Evolutionary conservation across 2,888 invertebrate species (phyloP).

Genomic region (Gasteruption jaculator): DNA sequence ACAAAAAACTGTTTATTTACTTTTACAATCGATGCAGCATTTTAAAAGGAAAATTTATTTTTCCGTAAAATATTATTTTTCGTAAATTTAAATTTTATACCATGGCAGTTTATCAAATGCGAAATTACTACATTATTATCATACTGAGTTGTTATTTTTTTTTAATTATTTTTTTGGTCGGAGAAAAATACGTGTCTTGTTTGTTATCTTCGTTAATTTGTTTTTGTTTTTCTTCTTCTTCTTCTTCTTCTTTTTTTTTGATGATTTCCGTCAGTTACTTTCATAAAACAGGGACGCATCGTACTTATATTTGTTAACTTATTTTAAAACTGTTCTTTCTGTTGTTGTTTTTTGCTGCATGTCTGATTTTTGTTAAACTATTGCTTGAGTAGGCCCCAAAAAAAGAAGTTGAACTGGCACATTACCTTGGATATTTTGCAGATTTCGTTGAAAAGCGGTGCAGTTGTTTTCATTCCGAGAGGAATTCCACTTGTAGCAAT

Average conservation of each 20-base stretch:
- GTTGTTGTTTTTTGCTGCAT: conserved; percentile 28
- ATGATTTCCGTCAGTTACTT: conserved; percentile 32
- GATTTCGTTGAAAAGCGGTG: conserved; percentile 42
- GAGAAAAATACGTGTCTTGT: conserved; percentile 28
- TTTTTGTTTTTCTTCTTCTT: conserved; percentile 25
- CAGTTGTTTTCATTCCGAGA: conserved; percentile 36
- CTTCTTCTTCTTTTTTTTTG: conserved; percentile 27
- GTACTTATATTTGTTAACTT: conserved; percentile 36
- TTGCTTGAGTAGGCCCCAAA: conserved; percentile 48
- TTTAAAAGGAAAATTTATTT: neutral
- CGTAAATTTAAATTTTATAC: conserved; percentile 29
- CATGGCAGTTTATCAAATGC: conserved; percentile 47
- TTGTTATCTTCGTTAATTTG: too few species aligned
- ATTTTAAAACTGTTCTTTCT: conserved; percentile 42
- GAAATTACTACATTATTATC: conserved; percentile 41
- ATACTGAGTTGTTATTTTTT: too few species aligned
- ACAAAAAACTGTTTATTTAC: too few species aligned
- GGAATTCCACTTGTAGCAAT: conserved; percentile 31
- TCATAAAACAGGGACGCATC: conserved; percentile 45
- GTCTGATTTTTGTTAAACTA: conserved; percentile 29
- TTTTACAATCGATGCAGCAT: conserved; percentile 5
- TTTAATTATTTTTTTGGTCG: conserved; percentile 45
- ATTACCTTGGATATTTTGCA: conserved; percentile 28
- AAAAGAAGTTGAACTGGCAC: conserved; percentile 31
- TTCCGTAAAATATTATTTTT: conserved; percentile 1